phyloP scores from a whole-genome alignment of 1,140 invertebrate genomes.

The Plectrocnemia conspersa region DNA sequence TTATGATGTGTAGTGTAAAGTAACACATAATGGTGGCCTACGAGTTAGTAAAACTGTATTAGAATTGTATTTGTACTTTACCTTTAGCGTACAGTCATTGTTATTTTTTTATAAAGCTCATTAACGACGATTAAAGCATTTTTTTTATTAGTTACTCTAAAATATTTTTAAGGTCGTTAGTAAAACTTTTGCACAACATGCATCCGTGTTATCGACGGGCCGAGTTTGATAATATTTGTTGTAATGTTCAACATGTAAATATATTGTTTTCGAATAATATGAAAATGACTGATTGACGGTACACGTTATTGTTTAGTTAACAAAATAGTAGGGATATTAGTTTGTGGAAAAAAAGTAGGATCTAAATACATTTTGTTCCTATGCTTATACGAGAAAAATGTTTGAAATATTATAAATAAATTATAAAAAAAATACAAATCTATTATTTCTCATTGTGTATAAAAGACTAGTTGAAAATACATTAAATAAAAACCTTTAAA shows the following conservation, averaged over 20 bases:
- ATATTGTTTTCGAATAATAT: constrained; percentile 24
- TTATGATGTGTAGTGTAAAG: too few relatives aligned
- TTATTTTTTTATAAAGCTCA: constrained; percentile 6
- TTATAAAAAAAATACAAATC: constrained; percentile 21
- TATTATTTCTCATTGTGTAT: constrained; percentile 3
- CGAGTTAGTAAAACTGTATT: constrained; percentile 6
- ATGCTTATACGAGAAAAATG: constrained; percentile 35
- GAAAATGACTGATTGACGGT: constrained; percentile 33
- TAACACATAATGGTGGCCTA: too few relatives aligned
- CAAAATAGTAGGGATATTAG: constrained; percentile 29
- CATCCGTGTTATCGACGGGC: constrained; percentile 12
- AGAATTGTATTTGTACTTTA: constrained; percentile 18
- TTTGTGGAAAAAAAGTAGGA: constrained; percentile 30
- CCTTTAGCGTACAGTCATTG: constrained; percentile 6
- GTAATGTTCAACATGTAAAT: constrained; percentile 11
- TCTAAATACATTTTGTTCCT: constrained; percentile 34
- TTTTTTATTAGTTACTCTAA: constrained; percentile 4
- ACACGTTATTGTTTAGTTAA: constrained; percentile 33
- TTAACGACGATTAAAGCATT: constrained; percentile 8
- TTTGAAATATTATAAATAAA: constrained; percentile 35
- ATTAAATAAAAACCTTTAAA: too few relatives aligned
- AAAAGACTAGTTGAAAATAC: neutral
- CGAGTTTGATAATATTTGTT: constrained; percentile 8
- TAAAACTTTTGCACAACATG: constrained; percentile 14
- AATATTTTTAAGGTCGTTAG: neutral